Percentiles rank a stretch among this genome's conserved stretches.
phyloP scores from a whole-genome alignment of 92 coral and sea anemone genomes.

The Plumapathes pennacea region DNA sequence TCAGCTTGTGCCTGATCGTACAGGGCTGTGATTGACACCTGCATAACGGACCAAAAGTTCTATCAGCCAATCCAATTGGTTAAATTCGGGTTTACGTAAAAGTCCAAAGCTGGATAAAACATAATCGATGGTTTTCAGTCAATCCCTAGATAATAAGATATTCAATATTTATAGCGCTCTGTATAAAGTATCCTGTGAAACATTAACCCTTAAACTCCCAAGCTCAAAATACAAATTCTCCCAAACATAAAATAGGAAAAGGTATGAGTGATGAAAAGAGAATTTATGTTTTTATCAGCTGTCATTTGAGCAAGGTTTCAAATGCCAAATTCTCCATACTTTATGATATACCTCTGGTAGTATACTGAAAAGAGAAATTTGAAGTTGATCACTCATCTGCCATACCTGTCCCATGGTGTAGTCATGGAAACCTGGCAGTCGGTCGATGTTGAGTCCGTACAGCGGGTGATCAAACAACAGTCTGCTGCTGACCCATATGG shows the following conservation, averaged over 20 bases:
- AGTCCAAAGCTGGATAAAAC: too few relatives aligned
- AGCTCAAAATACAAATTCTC: not conserved
- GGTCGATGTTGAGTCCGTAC: slow-evolving; percentile 90
- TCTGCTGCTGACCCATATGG: slow-evolving; percentile 76
- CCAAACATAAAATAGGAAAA: not conserved
- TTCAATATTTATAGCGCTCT: too few relatives aligned
- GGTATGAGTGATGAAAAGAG: not conserved
- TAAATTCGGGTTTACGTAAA: not conserved
- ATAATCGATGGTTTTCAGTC: too few relatives aligned
- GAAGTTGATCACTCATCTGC: too few relatives aligned
- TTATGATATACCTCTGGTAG: too few relatives aligned
- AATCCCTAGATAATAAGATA: too few relatives aligned
- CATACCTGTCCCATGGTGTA: slow-evolving; percentile 92
- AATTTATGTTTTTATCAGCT: not conserved
- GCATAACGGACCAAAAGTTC: not conserved
- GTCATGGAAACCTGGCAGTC: slow-evolving; percentile 89
- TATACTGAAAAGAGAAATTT: too few relatives aligned
- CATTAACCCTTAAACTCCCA: too few relatives aligned
- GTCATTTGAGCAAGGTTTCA: not conserved
- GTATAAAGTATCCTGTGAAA: too few relatives aligned
- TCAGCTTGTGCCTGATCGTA: slow-evolving; percentile 78
- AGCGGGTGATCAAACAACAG: slow-evolving; percentile 78
- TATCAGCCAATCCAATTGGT: not conserved
- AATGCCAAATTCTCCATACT: too few relatives aligned
- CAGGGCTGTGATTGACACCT: slow-evolving; percentile 80